Evolutionary conservation across 2,113 vertebrate species (phyloP), one percentile per base, ranked within the genome.

Genomic region (Petromus typicus): DNA sequence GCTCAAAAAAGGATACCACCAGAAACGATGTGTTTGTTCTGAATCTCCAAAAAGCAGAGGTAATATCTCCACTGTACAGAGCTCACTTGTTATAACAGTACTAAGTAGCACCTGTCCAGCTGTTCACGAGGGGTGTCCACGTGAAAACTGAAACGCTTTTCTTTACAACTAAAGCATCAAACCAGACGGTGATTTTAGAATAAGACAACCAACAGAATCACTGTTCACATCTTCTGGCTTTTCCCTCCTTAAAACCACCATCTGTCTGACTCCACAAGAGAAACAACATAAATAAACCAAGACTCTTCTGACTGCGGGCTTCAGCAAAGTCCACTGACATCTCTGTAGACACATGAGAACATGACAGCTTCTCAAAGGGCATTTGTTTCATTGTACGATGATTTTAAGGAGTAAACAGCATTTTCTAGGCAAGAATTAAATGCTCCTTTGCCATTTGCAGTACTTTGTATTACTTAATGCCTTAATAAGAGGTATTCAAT

Each of bases 81-180:
- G 84, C 45, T 57, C 20, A 16, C 48, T 64, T 32, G 40, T 43
- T 73, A 14, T 22, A 63, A 83, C 69, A 81, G n/a, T 57, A 80
- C 13, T 71, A 75, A 78, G 18, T 22, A 59, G 84, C 17, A 93
- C 30, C 27, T 85, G 48, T 34, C 45, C 3, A n/a, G 20, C 78
- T 56, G 78, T 73, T 83, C 43, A 43, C 37, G 69, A 66, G 5
- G 27, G 40, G 43, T 45, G 5, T 37, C 61, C 32, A 45, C n/a
- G 69, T n/a, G 7, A 94, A 93, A 96, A 86, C 34, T 54, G 30
- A 89, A 86, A 92, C 56, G 45, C 37, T 80, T 48, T 64, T 90
- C 81, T 69, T 87, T 82, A 82, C 59, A 69, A 86, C 66, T 48
- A 91, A 93, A 54, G 17, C 23, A 69, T 89, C 45, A 48, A 86